Conservation (phyloP, 2,888 invertebrate species). For the Tyria jacobaeae region DNA sequence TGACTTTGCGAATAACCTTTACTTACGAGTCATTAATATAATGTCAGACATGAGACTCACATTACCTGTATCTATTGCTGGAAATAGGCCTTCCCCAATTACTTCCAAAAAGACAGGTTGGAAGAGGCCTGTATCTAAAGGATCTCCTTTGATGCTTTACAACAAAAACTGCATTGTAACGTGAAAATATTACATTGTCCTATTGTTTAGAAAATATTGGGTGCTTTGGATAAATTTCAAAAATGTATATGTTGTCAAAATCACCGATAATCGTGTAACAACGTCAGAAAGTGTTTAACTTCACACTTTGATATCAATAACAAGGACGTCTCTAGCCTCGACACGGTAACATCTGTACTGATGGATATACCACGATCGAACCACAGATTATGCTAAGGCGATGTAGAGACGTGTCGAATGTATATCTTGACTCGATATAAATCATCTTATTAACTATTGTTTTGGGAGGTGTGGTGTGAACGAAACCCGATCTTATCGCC, state of each 20-base stretch:
- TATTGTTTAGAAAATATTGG: neutral
- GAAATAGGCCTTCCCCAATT: too few relatives aligned
- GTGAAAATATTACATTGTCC: too few relatives aligned
- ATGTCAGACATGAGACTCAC: too few relatives aligned
- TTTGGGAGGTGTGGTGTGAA: constrained; percentile 87
- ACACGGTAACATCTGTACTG: constrained; percentile 74
- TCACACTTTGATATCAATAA: constrained; percentile 27
- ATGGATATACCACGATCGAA: constrained; percentile 80
- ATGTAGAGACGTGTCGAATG: constrained; percentile 83
- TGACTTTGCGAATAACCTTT: too few relatives aligned
- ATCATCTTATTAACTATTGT: constrained; percentile 87
- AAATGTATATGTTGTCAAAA: neutral
- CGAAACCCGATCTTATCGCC: constrained; percentile 79
- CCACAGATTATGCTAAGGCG: constrained; percentile 85
- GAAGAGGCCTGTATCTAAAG: too few relatives aligned
- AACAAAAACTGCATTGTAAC: too few relatives aligned
- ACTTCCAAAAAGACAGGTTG: too few relatives aligned
- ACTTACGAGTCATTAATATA: too few relatives aligned
- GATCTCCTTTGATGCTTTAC: too few relatives aligned
- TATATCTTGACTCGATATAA: constrained; percentile 84
- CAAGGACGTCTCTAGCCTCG: constrained; percentile 43
- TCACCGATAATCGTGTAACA: constrained; percentile 1
- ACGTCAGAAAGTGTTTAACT: constrained; percentile 22
- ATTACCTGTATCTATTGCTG: too few relatives aligned
- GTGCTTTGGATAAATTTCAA: neutral